A percentile compares a stretch with the other conserved stretches of the same genome.
phyloP scores from a whole-genome alignment of 2,797 vertebrate genomes.

The Gorsachius magnificus region DNA sequence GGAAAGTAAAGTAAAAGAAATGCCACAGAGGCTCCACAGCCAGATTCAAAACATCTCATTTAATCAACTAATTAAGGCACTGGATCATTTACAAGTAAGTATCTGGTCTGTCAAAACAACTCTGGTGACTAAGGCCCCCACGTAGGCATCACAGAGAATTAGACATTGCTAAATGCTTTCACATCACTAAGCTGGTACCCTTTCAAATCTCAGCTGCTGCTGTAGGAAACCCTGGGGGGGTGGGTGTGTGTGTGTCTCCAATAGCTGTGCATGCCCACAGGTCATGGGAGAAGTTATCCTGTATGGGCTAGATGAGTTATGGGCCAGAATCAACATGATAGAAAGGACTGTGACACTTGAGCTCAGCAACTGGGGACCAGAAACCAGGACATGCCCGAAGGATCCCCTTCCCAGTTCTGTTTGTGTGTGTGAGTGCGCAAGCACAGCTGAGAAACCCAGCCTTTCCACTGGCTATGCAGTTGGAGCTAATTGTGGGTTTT shows the following conservation, averaged over 20 bases:
- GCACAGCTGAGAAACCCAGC: not conserved
- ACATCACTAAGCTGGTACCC: not conserved
- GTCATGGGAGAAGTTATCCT: not conserved
- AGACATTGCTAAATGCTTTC: not conserved
- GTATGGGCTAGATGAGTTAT: not conserved
- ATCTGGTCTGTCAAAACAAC: not conserved
- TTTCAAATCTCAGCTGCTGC: not conserved
- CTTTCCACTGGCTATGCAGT: accelerated
- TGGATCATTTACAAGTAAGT: not conserved
- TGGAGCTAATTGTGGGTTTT: not conserved
- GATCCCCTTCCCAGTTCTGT: not conserved
- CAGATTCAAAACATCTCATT: not conserved
- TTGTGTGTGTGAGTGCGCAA: not conserved
- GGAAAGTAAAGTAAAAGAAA: not conserved
- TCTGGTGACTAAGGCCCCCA: not conserved
- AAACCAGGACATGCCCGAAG: not conserved
- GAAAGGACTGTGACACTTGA: not conserved
- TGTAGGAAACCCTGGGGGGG: not conserved
- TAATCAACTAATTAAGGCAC: not conserved
- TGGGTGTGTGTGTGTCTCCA: not conserved
- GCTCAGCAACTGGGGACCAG: not conserved
- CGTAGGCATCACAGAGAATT: not conserved
- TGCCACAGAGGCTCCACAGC: not conserved
- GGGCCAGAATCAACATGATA: not conserved
- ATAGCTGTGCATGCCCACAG: not conserved